phyloP scores from a whole-genome alignment of 2,797 vertebrate species.

The Dicrostonyx torquatus region DNA sequence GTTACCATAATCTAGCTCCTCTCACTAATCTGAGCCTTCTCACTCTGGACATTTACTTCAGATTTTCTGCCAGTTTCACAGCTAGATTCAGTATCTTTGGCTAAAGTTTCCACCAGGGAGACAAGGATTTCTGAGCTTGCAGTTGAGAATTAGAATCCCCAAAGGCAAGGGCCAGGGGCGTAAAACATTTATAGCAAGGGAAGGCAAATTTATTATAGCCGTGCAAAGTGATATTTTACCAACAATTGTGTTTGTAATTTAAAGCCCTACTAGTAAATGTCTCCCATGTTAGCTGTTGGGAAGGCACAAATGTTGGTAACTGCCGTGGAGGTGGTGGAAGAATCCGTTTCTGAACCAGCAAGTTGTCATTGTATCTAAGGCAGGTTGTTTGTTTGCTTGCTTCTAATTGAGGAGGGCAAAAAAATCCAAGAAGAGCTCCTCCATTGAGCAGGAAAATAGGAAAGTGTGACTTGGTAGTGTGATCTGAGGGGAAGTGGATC shows the following conservation, averaged over 20 bases:
- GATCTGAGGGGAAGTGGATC: conserved; percentile 14
- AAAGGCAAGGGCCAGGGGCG: neutral
- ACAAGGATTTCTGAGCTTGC: conserved; percentile 1
- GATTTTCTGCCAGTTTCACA: conserved; percentile 25
- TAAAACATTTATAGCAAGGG: conserved; percentile 3
- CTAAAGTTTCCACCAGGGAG: conserved; percentile 10
- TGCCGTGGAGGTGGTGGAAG: neutral
- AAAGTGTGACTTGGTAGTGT: neutral
- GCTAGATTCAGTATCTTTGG: conserved; percentile 35
- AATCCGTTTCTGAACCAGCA: conserved; percentile 54
- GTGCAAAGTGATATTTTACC: conserved; percentile 12
- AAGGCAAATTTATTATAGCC: conserved; percentile 23
- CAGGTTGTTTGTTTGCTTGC: neutral
- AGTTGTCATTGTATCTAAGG: neutral
- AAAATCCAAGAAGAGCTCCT: neutral
- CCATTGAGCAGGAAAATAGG: conserved; percentile 30
- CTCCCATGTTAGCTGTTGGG: neutral
- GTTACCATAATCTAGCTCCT: conserved; percentile 38
- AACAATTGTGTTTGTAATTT: conserved; percentile 36
- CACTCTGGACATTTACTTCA: conserved; percentile 36
- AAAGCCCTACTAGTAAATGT: conserved; percentile 37
- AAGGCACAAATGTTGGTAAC: conserved; percentile 40
- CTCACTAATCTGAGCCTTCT: conserved; percentile 37
- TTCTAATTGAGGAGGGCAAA: neutral
- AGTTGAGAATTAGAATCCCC: conserved; percentile 46